Percentiles rank a stretch among this genome's conserved stretches.
Conservation (phyloP, 37 sponge, comb jelly and placozoan genomes). For the Diacarnus erythraeanus region DNA sequence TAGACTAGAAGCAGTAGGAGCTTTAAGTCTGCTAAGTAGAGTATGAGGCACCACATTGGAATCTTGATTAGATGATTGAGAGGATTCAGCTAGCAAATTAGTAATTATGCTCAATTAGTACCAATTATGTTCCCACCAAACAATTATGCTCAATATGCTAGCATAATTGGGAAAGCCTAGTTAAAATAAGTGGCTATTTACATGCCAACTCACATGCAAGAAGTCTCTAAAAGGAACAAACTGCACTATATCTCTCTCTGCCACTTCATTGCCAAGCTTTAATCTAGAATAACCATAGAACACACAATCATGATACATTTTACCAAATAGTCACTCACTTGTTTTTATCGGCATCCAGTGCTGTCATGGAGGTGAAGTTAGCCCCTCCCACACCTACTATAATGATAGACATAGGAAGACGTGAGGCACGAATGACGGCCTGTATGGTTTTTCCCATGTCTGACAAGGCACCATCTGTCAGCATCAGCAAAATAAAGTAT, state of each 20-base stretch:
- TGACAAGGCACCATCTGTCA: slow-evolving; percentile 88
- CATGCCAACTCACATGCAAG: slow-evolving; percentile 24
- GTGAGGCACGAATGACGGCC: slow-evolving; percentile 82
- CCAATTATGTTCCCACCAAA: no score
- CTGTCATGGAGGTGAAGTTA: slow-evolving; percentile 73
- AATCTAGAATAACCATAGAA: slow-evolving; percentile 24
- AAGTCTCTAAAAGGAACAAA: slow-evolving; percentile 83
- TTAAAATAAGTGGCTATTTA: no score
- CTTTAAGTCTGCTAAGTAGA: no score
- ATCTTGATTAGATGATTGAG: no score
- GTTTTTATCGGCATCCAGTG: slow-evolving; percentile 78
- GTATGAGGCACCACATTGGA: no score
- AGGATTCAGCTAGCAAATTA: no score
- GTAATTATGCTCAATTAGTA: no score
- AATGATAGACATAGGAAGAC: slow-evolving; percentile 88
- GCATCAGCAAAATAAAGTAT: slow-evolving; percentile 89
- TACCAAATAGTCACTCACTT: slow-evolving; percentile 37
- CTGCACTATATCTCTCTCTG: slow-evolving; percentile 90
- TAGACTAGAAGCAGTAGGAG: no score
- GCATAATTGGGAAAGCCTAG: no score
- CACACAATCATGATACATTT: no score
- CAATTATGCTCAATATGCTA: no score
- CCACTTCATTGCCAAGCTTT: slow-evolving; percentile 15
- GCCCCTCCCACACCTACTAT: slow-evolving; percentile 91
- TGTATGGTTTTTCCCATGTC: slow-evolving; percentile 84